These are phyloP conservation scores for Incurvaria masculella DNA, from an alignment of 2,888 invertebrate genomes.

Conservation along the genomic window DNA sequence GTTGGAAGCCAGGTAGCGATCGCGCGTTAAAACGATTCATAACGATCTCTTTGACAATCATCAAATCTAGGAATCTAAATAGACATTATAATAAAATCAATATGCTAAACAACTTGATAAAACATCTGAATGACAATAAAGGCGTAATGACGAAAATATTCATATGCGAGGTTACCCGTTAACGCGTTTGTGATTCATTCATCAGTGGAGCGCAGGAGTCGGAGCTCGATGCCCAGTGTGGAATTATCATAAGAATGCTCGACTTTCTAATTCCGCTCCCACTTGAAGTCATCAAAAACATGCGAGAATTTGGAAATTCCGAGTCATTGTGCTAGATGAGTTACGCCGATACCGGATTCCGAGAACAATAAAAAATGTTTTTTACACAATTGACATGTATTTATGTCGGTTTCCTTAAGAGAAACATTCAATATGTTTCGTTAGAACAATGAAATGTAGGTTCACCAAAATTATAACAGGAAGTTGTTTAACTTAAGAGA, in stretches of 20 bases:
- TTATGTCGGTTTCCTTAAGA: no score
- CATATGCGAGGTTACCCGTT: neutral
- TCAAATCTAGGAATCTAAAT: neutral
- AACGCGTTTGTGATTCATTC: neutral
- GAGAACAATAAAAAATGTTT: no score
- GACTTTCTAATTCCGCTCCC: neutral
- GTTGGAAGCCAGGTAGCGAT: neutral
- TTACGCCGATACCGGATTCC: no score
- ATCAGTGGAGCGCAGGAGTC: neutral
- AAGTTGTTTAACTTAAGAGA: no score
- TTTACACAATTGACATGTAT: no score
- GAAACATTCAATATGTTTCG: no score
- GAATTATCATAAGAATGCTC: constrained; percentile 4
- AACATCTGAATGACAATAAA: neutral
- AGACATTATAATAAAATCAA: neutral
- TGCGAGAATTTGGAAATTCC: neutral
- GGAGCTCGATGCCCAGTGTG: neutral
- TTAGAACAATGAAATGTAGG: no score
- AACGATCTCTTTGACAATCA: neutral
- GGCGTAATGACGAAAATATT: neutral
- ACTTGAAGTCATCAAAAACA: neutral
- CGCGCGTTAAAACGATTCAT: neutral
- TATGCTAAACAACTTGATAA: neutral
- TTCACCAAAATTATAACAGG: no score
- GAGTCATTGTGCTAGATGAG: neutral